A percentile compares a stretch with the other conserved stretches of the same genome.
Evolutionary conservation across 2,888 invertebrate genomes (phyloP).

Genomic region (Stenodera caucasica): DNA sequence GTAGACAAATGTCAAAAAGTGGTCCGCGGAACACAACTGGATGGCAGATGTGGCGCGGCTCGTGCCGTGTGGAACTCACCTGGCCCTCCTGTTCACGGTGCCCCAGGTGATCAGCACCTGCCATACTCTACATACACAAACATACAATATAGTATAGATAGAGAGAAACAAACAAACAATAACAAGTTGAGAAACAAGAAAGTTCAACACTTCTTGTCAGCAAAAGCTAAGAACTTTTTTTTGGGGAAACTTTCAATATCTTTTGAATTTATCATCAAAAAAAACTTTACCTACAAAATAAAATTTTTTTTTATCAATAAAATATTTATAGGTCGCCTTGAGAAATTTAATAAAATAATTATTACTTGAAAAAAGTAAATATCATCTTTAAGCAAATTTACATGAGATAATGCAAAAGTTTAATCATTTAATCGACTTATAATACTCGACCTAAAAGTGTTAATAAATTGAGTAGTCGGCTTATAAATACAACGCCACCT

Average conservation of each 20-base stretch:
- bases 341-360: too few species aligned
- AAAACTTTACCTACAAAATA: too few species aligned
- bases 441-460: slow-evolving; percentile 36
- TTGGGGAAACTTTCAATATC: too few species aligned
- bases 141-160: neutral
- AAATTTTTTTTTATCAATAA: too few species aligned
- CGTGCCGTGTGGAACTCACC: slow-evolving; percentile 45
- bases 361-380: neutral
- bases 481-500: slow-evolving; percentile 39
- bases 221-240: neutral
- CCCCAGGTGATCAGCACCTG: slow-evolving; percentile 50
- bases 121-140: slow-evolving; percentile 26
- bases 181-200: neutral
- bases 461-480: slow-evolving; percentile 43
- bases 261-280: too few species aligned
- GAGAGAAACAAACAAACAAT: neutral
- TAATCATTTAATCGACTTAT: slow-evolving; percentile 40
- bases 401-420: neutral
- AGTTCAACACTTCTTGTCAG: neutral
- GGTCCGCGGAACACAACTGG: slow-evolving; percentile 40
- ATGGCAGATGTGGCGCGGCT: slow-evolving; percentile 45
- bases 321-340: too few species aligned
- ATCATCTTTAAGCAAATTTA: neutral
- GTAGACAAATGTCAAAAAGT: slow-evolving; percentile 41
- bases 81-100: slow-evolving; percentile 45